Evolutionary conservation across 2,888 invertebrate species (phyloP).

Genomic region (Luperina testacea): DNA sequence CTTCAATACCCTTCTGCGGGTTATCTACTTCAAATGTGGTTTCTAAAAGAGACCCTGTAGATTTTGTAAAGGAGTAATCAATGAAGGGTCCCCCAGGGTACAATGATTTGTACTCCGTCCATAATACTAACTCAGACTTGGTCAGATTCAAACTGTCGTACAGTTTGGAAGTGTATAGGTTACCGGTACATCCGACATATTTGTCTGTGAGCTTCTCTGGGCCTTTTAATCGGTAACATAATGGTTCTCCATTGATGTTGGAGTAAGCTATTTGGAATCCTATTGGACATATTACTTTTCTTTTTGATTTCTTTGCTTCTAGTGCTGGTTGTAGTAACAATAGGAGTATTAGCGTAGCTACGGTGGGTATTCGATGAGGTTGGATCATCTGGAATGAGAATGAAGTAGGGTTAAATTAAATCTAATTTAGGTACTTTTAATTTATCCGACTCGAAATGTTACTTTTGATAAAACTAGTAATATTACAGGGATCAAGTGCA

Average conservation of each 20-base stretch:
- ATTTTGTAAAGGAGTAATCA: slow-evolving; percentile 80
- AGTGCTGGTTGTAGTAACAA: slow-evolving; percentile 66
- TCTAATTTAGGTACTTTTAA: neutral
- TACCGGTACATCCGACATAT: slow-evolving; percentile 82
- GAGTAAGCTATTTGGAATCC: slow-evolving; percentile 78
- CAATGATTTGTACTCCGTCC: slow-evolving; percentile 84
- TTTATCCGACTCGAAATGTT: neutral
- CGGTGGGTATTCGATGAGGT: slow-evolving; percentile 63
- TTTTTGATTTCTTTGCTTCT: slow-evolving; percentile 66
- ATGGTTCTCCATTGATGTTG: slow-evolving; percentile 65
- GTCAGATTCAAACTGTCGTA: slow-evolving; percentile 76
- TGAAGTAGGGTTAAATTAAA: neutral
- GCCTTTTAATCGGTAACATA: slow-evolving; percentile 83
- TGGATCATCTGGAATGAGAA: slow-evolving; percentile 77
- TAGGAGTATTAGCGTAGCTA: slow-evolving; percentile 67
- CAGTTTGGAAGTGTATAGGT: slow-evolving; percentile 78
- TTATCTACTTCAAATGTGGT: slow-evolving; percentile 74
- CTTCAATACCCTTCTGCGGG: slow-evolving; percentile 69
- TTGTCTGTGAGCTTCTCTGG: slow-evolving; percentile 81
- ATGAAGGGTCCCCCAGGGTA: slow-evolving; percentile 86
- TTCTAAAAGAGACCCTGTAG: slow-evolving; percentile 74
- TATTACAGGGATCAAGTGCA: neutral
- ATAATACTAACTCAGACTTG: slow-evolving; percentile 75
- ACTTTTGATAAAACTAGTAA: neutral
- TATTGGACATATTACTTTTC: slow-evolving; percentile 77